These are phyloP conservation scores for Platichthys flesus DNA, from an alignment of 2,113 vertebrate species.

Conservation along the genomic window DNA sequence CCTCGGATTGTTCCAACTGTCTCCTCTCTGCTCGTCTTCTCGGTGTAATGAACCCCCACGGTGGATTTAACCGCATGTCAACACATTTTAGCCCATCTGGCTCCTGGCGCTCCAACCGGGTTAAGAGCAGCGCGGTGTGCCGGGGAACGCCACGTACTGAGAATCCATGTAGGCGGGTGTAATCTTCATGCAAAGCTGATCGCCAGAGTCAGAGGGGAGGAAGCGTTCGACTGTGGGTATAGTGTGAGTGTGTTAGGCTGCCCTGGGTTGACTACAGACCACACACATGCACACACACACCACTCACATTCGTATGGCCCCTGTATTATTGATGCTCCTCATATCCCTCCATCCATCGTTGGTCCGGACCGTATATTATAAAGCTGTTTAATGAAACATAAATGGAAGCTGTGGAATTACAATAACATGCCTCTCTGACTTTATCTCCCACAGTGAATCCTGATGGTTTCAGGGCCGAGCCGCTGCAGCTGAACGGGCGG, in stretches of 20 bases:
- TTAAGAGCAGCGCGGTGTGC: conserved; percentile 1
- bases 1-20: conserved; percentile 14
- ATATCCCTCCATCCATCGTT: conserved; percentile 54
- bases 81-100: conserved; percentile 35
- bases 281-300: neutral
- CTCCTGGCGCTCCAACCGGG: neutral
- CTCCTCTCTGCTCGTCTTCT: conserved; percentile 25
- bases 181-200: conserved; percentile 46
- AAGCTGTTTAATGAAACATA: conserved; percentile 76
- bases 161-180: conserved; percentile 32
- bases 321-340: conserved; percentile 66
- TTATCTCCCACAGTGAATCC: conserved; percentile 40
- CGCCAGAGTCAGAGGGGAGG: conserved; percentile 30
- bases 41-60: conserved; percentile 25
- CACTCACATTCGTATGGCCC: conserved; percentile 1
- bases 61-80: conserved; percentile 35
- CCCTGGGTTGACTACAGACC: conserved; percentile 3
- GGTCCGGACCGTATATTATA: conserved; percentile 50
- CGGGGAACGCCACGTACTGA: conserved; percentile 1
- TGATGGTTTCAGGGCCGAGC: conserved; percentile 24
- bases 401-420: conserved; percentile 62
- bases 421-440: conserved; percentile 61
- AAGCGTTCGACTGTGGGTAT: neutral
- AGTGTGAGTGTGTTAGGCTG: neutral
- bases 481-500: conserved; percentile 8